These are phyloP conservation scores for Macaria liturata DNA, from an alignment of 2,888 invertebrate genomes.

Conservation along the genomic window DNA sequence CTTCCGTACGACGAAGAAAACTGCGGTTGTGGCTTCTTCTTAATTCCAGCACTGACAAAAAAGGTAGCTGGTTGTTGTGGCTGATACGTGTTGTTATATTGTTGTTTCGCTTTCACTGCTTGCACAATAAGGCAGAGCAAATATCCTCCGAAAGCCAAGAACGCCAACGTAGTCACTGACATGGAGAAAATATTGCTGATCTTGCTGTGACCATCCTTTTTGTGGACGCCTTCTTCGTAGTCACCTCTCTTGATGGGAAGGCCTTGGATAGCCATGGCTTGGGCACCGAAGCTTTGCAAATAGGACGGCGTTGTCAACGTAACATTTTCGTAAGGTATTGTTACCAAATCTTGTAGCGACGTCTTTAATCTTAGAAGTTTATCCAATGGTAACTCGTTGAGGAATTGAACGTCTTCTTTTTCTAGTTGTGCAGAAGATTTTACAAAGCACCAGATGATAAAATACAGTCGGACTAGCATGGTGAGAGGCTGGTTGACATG, in stretches of 20 bases:
- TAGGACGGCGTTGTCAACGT: slow-evolving; percentile 51
- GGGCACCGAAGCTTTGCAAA: slow-evolving; percentile 64
- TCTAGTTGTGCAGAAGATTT: slow-evolving; percentile 48
- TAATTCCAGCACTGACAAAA: slow-evolving; percentile 66
- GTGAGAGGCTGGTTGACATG: slow-evolving; percentile 43
- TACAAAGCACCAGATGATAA: slow-evolving; percentile 40
- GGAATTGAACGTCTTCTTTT: slow-evolving; percentile 71
- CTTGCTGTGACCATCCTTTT: slow-evolving; percentile 82
- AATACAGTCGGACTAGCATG: slow-evolving; percentile 45
- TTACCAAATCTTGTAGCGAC: slow-evolving; percentile 63
- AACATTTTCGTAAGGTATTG: slow-evolving; percentile 52
- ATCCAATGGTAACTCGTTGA: slow-evolving; percentile 87
- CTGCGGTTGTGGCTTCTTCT: slow-evolving; percentile 71
- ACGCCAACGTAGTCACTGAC: slow-evolving; percentile 90
- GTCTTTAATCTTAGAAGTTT: slow-evolving; percentile 86
- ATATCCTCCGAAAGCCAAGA: slow-evolving; percentile 93
- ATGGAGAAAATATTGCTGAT: slow-evolving; percentile 90
- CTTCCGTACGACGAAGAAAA: slow-evolving; percentile 70
- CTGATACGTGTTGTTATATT: slow-evolving; percentile 44
- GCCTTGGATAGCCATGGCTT: slow-evolving; percentile 68
- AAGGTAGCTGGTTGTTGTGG: slow-evolving; percentile 62
- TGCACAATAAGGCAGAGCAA: slow-evolving; percentile 90
- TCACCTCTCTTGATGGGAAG: slow-evolving; percentile 68
- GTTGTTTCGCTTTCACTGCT: slow-evolving; percentile 87
- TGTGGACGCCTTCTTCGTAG: slow-evolving; percentile 72